These are phyloP conservation scores for Cataglyphis altisquamis DNA, from an alignment of 2,888 invertebrate genomes.

Conservation along the genomic window DNA sequence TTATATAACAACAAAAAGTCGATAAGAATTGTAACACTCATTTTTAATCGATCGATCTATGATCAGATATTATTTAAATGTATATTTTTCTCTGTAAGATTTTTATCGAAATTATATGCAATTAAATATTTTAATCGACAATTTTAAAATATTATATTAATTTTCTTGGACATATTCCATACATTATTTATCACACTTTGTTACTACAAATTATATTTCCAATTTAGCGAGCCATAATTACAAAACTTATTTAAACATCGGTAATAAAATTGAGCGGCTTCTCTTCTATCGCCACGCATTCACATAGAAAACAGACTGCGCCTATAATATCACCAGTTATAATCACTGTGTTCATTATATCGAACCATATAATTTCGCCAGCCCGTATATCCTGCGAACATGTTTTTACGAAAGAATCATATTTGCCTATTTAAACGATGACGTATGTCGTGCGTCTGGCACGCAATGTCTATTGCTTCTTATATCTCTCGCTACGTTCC, in stretches of 20 bases:
- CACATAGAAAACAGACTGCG: neutral
- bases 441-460: neutral
- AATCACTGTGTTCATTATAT: constrained; percentile 1
- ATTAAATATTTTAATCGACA: neutral
- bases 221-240: neutral
- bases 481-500: constrained; percentile 1
- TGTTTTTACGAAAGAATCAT: constrained; percentile 8
- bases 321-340: neutral
- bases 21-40: neutral
- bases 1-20: neutral
- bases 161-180: neutral
- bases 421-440: constrained; percentile 17
- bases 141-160: neutral
- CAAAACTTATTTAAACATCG: neutral
- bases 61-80: neutral
- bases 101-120: neutral
- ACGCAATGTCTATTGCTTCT: constrained; percentile 3
- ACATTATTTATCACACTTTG: neutral
- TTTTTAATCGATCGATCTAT: neutral
- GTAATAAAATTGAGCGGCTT: neutral
- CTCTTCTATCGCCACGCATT: neutral
- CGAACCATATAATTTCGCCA: constrained; percentile 20
- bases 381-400: neutral
- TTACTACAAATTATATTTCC: neutral
- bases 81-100: neutral